These are phyloP conservation scores for Pycnomerus fuliginosus DNA, from an alignment of 2,888 invertebrate species.

Conservation along the genomic window DNA sequence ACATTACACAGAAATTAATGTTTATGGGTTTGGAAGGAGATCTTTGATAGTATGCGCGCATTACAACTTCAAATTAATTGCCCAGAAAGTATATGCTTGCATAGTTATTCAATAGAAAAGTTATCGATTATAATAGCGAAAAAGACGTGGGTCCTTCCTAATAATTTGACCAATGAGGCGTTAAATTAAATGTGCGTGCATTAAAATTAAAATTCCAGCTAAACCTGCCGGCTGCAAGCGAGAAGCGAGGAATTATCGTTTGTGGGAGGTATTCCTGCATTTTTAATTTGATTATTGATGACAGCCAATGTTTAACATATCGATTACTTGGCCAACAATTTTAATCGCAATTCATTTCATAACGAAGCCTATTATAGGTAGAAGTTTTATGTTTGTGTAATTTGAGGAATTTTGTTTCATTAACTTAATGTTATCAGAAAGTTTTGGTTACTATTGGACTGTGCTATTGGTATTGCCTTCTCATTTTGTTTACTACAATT, in stretches of 20 bases:
- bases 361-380: background rate
- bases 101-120: too few species aligned
- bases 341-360: background rate
- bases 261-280: constrained; percentile 34
- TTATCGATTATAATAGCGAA: too few species aligned
- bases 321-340: constrained; percentile 5
- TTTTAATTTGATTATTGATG: constrained; percentile 38
- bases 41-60: too few species aligned
- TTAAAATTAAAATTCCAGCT: constrained; percentile 24
- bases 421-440: background rate
- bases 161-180: background rate
- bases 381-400: background rate
- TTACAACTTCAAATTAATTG: too few species aligned
- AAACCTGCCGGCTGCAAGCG: constrained; percentile 31
- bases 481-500: too few species aligned
- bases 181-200: constrained; percentile 1
- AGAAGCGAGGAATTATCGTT: constrained; percentile 24
- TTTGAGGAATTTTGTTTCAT: background rate
- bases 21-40: constrained; percentile 15
- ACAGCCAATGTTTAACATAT: constrained; percentile 26
- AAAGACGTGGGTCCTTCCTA: too few species aligned
- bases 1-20: constrained; percentile 35
- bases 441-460: too few species aligned
- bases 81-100: too few species aligned
- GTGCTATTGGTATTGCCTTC: too few species aligned